phyloP scores from a whole-genome alignment of 2,888 invertebrate species.

The Drosophila histrio region DNA sequence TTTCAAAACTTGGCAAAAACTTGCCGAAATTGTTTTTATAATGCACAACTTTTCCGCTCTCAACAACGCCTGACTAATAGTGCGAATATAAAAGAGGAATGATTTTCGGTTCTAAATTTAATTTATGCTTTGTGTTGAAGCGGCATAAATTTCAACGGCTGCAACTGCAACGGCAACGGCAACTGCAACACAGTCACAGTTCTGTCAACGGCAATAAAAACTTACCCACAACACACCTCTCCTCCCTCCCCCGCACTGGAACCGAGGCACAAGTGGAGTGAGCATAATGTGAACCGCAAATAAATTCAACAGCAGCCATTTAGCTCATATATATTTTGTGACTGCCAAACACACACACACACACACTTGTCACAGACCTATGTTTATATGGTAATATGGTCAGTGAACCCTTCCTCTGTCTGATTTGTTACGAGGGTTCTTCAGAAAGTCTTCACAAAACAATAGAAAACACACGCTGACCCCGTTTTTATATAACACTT shows the following conservation, averaged over 20 bases:
- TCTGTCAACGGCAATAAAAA: conserved; percentile 32
- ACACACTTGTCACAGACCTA: background rate
- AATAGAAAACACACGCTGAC: background rate
- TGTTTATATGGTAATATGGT: conserved; percentile 13
- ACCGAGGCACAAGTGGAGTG: conserved; percentile 16
- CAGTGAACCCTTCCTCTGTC: background rate
- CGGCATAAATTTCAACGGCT: conserved; percentile 46
- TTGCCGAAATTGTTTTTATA: conserved; percentile 72
- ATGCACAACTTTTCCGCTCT: conserved; percentile 55
- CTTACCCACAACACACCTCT: background rate
- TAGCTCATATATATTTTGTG: conserved; percentile 45
- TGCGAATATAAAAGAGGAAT: conserved; percentile 28
- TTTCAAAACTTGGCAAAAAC: conserved; percentile 65
- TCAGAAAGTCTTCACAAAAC: background rate
- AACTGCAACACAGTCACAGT: conserved; percentile 23
- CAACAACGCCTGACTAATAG: conserved; percentile 53
- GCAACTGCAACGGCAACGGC: conserved; percentile 59
- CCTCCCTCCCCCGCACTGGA: conserved; percentile 5
- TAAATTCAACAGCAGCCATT: conserved; percentile 66
- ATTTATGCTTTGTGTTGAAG: conserved; percentile 52
- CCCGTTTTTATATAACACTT: background rate
- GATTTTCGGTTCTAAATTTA: conserved; percentile 53
- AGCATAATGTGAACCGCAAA: conserved; percentile 58
- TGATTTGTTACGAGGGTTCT: background rate
- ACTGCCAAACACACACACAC: conserved; percentile 23